Evolutionary conservation across 2,888 invertebrate genomes (phyloP), one percentile per base, ranked within the genome.

Genomic region (Nomada fabriciana): DNA sequence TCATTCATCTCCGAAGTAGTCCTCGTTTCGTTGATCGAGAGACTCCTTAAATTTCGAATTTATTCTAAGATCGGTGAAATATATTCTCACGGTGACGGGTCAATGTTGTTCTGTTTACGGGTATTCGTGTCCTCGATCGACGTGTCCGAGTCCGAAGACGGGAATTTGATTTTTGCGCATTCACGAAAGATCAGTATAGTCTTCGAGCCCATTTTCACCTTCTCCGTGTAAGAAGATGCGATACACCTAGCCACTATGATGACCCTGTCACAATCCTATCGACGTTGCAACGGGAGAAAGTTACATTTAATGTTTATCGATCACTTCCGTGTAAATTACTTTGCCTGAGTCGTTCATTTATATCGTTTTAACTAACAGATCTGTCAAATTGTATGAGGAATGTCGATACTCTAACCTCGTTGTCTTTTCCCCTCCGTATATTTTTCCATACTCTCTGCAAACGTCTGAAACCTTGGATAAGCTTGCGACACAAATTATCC

Each of bases 131-230:
- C 77, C 23, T 25, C 47, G 23, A 13, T 52, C 25, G 82, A 83
- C 20, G 29, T 70, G 10, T 25, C 1, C 1, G 76, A 36, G 15
- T 29, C 53, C 2, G 76, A 11, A 4, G 25, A 7, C 10, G 88
- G 75, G 18, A 63, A 47, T 90, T 90, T 88, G 15, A 88, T 36
- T 47, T 82, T 23, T 9, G 90, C 84, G 52, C 60, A 76, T 82
- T 93, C 92, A 1, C 92, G 90, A 29, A 93, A 83, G 25, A 89
- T 91, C 61, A 93, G 71, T 76, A 91, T 82, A 0, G 93, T 93
- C 80, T 87, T 91, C 2, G 91, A 90, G 57, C 92, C 93, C 88
- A 91, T 90, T 87, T 86, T 88, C 59, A 91, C 47, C 50, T 76
- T 59, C 10, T 79, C 77, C 11, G 78, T 55, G 23, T 71, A 53